Evolutionary conservation across 2,888 invertebrate species (phyloP), one percentile per base, ranked within the genome.

Genomic region (Hydroisotoma schaefferi): DNA sequence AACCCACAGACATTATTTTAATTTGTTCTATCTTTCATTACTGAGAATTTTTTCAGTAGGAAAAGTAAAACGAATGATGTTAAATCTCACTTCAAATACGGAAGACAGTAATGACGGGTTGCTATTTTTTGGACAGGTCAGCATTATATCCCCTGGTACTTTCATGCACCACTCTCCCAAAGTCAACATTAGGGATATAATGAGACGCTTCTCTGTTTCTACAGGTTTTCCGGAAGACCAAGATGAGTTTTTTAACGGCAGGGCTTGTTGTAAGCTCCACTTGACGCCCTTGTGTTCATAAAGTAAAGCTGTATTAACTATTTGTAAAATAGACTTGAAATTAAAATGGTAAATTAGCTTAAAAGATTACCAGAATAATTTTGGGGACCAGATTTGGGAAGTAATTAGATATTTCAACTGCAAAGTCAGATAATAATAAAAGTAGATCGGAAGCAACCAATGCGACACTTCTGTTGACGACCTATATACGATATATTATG

Each of bases 101-200:
- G 85, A 83, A 43, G 87, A 80, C 59, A 89, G 77, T 27, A 84
- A 75, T 48, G 82, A 77, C 67, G 80, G 80, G 25, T 77, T 80
- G 56, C 80, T 75, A 56, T 60, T 46, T 12, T 60, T 56, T 20
- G 59, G 23, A 8, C 73, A 64, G 28, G 70, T 66, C n/a, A 77
- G 72, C 26, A 73, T 74, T 15, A 57, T 47, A n/a, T 75, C 68
- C 28, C 79, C 72, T 0, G 82, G 82, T 59, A 94, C 83, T 49
- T 87, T 83, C 84, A 95, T 92, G 57, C 93, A 93, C 86, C 94
- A 94, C 78, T 95, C 94, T 0, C 93, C 92, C 63, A 97, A 80
- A 75, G 93, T 91, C 57, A 94, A 84, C 73, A 95, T 82, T 71
- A 94, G 80, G 0, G 92, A 88, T 28, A 88, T 86, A 15, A 88